Conservation (phyloP, 2,888 invertebrate species). For the Drosophila flavopinicola region DNA sequence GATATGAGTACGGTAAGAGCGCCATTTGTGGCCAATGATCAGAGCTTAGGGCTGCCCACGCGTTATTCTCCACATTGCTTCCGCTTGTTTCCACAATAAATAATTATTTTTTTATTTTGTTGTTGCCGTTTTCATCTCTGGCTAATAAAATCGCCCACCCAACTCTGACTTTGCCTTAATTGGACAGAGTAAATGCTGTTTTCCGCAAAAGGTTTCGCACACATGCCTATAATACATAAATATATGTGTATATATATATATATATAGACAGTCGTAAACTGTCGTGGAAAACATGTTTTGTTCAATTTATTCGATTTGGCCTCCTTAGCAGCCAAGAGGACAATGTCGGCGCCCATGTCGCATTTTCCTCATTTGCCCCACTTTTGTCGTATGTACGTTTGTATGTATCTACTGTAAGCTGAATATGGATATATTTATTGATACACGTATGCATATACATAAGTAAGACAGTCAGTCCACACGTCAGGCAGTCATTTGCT, state of each 20-base stretch:
- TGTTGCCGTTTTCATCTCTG: conserved; percentile 26
- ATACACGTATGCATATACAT: conserved; percentile 51
- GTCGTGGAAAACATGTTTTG: conserved; percentile 29
- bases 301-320: conserved; percentile 40
- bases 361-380: conserved; percentile 56
- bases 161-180: conserved; percentile 65
- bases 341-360: conserved; percentile 34
- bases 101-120: conserved; percentile 24
- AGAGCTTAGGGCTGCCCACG: conserved; percentile 28
- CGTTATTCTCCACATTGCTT: conserved; percentile 29
- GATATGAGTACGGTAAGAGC: conserved; percentile 23
- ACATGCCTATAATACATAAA: conserved; percentile 6
- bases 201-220: conserved; percentile 61
- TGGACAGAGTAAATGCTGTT: conserved; percentile 65
- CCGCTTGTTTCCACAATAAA: conserved; percentile 48
- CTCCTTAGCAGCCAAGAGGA: conserved; percentile 36
- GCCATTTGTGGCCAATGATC: conserved; percentile 17
- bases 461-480: conserved; percentile 53
- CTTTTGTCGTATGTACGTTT: conserved; percentile 31
- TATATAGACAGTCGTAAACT: conserved; percentile 31
- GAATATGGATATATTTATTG: conserved; percentile 61
- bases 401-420: conserved; percentile 2
- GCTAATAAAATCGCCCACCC: conserved; percentile 61
- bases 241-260: conserved; percentile 1
- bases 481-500: conserved; percentile 41